Base-by-base conservation (phyloP, 35 echinoderm and acorn worm species). In the Apostichopus californicus region DNA sequence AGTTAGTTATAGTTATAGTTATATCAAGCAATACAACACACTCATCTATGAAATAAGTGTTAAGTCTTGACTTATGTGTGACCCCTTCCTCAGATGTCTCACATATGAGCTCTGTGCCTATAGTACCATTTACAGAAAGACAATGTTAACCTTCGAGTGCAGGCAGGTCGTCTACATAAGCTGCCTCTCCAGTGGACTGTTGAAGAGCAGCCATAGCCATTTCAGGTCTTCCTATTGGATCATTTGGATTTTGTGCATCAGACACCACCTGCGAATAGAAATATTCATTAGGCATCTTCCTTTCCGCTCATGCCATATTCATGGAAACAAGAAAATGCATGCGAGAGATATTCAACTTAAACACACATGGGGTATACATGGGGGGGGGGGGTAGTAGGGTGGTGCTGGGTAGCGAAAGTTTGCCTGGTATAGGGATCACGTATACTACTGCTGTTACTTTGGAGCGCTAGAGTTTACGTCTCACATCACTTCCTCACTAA, bases 171-270 rank as follows among this genome's bases (percentile, higher is more conserved):
- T 93, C 92, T 5, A 79, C 0, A 61, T 87, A 93, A 2, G 78
- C 54, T 4, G 92, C 92, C 72, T 93, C 84, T 15, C 92, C 92
- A n/a, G 83, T 88, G 11, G 92, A 63, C 21, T 87, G 92, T 54
- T 85, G 79, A 5, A 75, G 1, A 20, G 80, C 57, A 9, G 91
- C 57, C 14, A 73, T 18, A n/a, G 60, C 58, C 59, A 56, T 58
- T 80, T 71, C 24, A 54, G 91, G 91, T 73, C 79, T 80, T 65
- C 91, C 90, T 1, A 92, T 78, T 25, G 90, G 73, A 92, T 92
- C 90, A 82, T 28, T 64, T 63, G 10, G n/a, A 34, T 77, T 53
- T 14, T 79, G 73, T 11, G 13, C 60, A 20, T 64, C 6, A 10
- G 55, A 15, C 13, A 92, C 77, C 23, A 57, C 28, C 78, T 81